phyloP scores from a whole-genome alignment of 2,113 vertebrate species.

The Zapornia atra region DNA sequence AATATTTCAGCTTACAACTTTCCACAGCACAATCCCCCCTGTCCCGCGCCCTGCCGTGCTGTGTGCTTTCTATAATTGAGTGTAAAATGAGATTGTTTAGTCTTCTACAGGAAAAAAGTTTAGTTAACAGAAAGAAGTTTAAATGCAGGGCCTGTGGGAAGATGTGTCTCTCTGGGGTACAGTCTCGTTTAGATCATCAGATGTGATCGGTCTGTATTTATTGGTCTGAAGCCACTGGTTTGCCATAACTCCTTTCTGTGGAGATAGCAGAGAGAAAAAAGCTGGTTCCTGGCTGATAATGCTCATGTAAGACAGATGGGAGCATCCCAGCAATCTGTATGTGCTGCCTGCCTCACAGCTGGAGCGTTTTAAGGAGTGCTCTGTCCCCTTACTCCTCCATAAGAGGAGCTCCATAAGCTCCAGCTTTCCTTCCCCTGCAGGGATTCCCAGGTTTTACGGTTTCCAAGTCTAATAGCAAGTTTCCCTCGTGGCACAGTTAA shows the following conservation, averaged over 20 bases:
- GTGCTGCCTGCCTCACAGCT: background rate
- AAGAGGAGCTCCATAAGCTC: background rate
- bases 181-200: background rate
- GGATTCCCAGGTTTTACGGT: background rate
- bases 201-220: background rate
- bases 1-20: constrained; percentile 47
- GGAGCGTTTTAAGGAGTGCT: background rate
- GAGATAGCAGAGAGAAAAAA: background rate
- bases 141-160: background rate
- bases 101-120: constrained; percentile 15
- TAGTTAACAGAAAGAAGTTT: background rate
- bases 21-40: background rate
- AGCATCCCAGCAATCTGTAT: background rate
- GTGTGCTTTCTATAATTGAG: constrained; percentile 19
- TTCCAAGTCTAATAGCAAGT: background rate
- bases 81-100: constrained; percentile 63
- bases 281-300: background rate
- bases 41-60: background rate
- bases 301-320: background rate
- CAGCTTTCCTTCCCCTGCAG: background rate
- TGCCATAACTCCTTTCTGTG: background rate
- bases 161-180: background rate
- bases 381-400: background rate
- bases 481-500: background rate
- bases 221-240: background rate